Evolutionary conservation across 2,888 invertebrate genomes (phyloP).

Genomic region (Dicycla oo): DNA sequence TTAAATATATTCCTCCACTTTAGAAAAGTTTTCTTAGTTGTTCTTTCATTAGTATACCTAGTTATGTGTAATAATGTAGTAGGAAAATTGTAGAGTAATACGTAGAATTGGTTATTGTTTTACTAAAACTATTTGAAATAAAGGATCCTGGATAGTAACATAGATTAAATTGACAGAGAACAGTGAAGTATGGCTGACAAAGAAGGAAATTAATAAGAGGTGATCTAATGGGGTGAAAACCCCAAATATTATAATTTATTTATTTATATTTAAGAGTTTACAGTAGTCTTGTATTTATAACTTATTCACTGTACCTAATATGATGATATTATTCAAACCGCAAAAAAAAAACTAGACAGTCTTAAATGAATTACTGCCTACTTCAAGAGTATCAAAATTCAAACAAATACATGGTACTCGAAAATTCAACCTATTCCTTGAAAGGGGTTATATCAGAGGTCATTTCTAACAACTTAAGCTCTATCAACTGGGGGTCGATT

Average conservation of each 20-base stretch:
- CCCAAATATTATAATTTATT: neutral
- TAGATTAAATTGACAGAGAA: neutral
- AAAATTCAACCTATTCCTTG: too few relatives aligned
- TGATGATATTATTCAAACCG: neutral
- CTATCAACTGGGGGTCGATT: too few relatives aligned
- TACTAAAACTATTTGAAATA: neutral
- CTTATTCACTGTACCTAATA: too few relatives aligned
- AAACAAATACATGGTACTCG: too few relatives aligned
- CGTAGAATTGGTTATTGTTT: neutral
- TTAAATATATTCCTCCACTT: slow-evolving; percentile 30
- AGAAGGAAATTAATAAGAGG: neutral
- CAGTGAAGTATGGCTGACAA: neutral
- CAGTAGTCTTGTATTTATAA: too few relatives aligned
- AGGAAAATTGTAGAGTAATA: neutral
- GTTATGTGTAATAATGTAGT: neutral
- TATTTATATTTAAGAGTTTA: too few relatives aligned
- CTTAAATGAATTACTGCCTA: neutral
- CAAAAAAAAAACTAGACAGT: neutral
- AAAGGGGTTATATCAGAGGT: too few relatives aligned
- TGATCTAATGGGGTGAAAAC: neutral
- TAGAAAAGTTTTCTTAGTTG: slow-evolving; percentile 29
- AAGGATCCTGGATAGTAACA: neutral
- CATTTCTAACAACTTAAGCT: too few relatives aligned
- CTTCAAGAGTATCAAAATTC: neutral
- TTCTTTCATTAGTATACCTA: slow-evolving; percentile 41